These are phyloP conservation scores for Schizopygopsis pylzovi DNA, from an alignment of 2,797 vertebrate genomes.

Conservation along the genomic window DNA sequence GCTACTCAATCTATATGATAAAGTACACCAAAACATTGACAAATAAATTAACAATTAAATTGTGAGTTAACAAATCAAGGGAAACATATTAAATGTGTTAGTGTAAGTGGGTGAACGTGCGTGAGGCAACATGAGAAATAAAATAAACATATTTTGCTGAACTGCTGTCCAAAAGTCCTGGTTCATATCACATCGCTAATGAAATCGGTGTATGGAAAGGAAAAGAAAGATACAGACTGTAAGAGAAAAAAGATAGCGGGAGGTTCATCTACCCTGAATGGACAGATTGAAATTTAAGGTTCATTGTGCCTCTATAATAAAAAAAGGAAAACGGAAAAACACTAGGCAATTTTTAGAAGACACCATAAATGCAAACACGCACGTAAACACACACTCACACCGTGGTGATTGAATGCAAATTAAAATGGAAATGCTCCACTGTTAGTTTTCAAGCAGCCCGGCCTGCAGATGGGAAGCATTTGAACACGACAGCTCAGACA, in stretches of 20 bases:
- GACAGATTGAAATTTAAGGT: conserved; percentile 71
- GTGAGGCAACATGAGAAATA: not conserved
- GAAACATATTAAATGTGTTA: not conserved
- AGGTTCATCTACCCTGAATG: conserved; percentile 65
- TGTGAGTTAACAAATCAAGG: not conserved
- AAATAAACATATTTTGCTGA: not conserved
- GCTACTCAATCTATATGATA: not conserved
- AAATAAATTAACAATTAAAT: not conserved
- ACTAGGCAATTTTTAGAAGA: conserved; percentile 70
- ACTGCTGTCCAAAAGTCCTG: not conserved
- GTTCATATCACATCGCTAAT: conserved; percentile 61
- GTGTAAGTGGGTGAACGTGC: not conserved
- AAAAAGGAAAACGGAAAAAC: conserved; percentile 66
- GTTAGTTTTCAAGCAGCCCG: conserved; percentile 72
- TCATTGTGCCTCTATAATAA: conserved; percentile 63
- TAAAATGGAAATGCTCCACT: conserved; percentile 81
- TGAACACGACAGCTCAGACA: conserved; percentile 40
- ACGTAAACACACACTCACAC: conserved; percentile 60
- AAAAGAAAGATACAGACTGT: conserved; percentile 8
- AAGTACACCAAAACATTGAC: not conserved
- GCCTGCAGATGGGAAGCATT: conserved; percentile 67
- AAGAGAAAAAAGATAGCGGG: not conserved
- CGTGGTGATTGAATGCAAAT: conserved; percentile 77
- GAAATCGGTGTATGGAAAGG: conserved; percentile 61
- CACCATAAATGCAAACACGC: conserved; percentile 38